Evolutionary conservation across 2,113 vertebrate species (phyloP).

Genomic region (Oplegnathus fasciatus): DNA sequence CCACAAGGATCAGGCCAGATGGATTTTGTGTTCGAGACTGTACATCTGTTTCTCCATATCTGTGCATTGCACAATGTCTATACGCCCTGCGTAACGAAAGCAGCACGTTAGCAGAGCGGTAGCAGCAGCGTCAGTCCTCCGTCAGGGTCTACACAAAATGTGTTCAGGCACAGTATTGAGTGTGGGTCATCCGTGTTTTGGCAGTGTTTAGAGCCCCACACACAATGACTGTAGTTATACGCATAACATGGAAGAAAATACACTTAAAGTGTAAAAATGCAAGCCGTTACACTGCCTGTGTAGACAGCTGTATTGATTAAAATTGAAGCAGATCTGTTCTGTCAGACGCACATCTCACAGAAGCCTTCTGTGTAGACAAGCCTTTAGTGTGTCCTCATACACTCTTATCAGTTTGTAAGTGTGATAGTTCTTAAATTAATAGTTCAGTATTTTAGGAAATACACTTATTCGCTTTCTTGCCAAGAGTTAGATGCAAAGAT

Average conservation of each 20-base stretch:
- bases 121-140: constrained; percentile 3
- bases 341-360: background rate
- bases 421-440: too few relatives aligned
- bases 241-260: constrained; percentile 1
- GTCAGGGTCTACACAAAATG: background rate
- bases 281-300: background rate
- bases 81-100: background rate
- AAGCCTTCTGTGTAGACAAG: background rate
- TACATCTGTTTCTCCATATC: constrained; percentile 8
- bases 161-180: background rate
- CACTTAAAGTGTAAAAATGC: background rate
- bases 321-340: constrained; percentile 13
- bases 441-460: background rate
- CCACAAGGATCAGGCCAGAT: constrained; percentile 19
- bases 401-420: background rate
- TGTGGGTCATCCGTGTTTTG: background rate
- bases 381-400: background rate
- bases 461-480: background rate
- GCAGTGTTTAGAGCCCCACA: background rate
- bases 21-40: background rate
- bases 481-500: background rate
- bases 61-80: constrained; percentile 5
- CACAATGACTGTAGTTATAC: background rate
- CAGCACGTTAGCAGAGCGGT: background rate
- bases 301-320: constrained; percentile 6